Conservation (phyloP, 2,113 vertebrate species). For the Ophthalmolycus amberensis region DNA sequence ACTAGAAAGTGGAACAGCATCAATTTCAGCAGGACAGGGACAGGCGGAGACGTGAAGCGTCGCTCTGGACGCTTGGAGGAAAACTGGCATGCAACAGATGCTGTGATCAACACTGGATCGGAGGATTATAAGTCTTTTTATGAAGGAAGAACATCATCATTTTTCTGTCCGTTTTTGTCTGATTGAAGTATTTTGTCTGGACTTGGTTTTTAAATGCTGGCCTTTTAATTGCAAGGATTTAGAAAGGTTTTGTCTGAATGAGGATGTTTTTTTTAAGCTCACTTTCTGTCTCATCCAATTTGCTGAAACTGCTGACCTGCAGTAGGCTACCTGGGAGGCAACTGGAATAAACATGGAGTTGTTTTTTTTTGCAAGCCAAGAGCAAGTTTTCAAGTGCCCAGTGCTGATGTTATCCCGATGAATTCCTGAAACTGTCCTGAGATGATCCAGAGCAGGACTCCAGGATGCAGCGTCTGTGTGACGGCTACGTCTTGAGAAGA, state of each 20-base stretch:
- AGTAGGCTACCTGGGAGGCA: neutral
- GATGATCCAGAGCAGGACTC: neutral
- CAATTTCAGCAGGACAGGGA: slow-evolving; percentile 45
- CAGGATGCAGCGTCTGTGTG: slow-evolving; percentile 1
- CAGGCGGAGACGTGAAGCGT: slow-evolving; percentile 23
- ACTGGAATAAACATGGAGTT: neutral
- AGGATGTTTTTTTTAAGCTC: slow-evolving; percentile 28
- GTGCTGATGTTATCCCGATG: neutral
- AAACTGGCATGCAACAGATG: neutral
- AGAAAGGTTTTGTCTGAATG: neutral
- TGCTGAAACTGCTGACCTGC: slow-evolving; percentile 1
- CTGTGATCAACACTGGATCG: neutral
- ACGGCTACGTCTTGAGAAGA: neutral
- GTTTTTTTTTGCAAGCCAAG: neutral
- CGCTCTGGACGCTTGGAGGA: slow-evolving; percentile 6
- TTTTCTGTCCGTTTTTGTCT: neutral
- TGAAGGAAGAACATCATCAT: neutral
- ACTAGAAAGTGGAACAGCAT: slow-evolving; percentile 46
- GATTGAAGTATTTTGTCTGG: neutral
- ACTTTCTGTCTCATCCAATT: slow-evolving; percentile 1
- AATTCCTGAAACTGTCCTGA: slow-evolving; percentile 19
- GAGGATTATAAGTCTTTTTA: neutral
- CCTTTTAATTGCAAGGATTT: neutral
- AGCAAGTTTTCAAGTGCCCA: neutral
- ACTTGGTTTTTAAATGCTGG: neutral